A percentile compares a stretch with the other conserved stretches of the same genome.
Evolutionary conservation across 2,113 vertebrate genomes (phyloP).

Genomic region (Gobius niger): DNA sequence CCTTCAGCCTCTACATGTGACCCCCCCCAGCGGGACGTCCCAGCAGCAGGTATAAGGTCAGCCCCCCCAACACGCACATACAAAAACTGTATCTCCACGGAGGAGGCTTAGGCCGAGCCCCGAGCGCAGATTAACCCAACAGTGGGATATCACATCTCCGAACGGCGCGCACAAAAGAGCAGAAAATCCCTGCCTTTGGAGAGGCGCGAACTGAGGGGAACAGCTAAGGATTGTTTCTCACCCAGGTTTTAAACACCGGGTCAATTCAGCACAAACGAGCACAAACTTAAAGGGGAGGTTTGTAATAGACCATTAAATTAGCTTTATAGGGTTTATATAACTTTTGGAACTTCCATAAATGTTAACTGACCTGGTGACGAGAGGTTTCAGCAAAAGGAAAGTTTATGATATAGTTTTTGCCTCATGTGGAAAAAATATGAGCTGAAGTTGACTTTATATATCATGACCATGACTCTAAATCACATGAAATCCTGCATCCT

Average conservation of each 20-base stretch:
- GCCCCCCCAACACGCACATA: constrained; percentile 55
- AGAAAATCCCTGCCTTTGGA: constrained; percentile 10
- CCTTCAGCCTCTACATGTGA: constrained; percentile 51
- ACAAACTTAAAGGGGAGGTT: background rate
- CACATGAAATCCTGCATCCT: too few species aligned
- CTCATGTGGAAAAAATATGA: too few species aligned
- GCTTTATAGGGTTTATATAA: too few species aligned
- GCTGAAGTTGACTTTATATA: too few species aligned
- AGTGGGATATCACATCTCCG: constrained; percentile 30
- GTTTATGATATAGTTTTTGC: too few species aligned
- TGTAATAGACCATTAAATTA: too few species aligned
- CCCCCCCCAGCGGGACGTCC: constrained; percentile 43
- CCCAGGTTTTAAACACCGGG: constrained; percentile 1
- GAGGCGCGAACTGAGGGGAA: constrained; percentile 3
- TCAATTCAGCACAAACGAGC: background rate
- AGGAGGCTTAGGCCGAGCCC: constrained; percentile 21
- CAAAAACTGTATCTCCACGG: background rate
- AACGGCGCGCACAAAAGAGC: constrained; percentile 22
- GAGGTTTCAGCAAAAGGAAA: too few species aligned
- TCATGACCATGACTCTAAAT: too few species aligned
- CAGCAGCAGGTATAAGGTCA: constrained; percentile 66
- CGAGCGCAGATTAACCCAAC: constrained; percentile 40
- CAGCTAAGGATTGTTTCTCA: constrained; percentile 6
- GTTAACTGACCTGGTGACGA: too few species aligned
- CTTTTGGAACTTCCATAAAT: too few species aligned